Percentiles rank a stretch among this genome's conserved stretches.
phyloP scores from a whole-genome alignment of 2,797 vertebrate species.

The Iguana delicatissima region DNA sequence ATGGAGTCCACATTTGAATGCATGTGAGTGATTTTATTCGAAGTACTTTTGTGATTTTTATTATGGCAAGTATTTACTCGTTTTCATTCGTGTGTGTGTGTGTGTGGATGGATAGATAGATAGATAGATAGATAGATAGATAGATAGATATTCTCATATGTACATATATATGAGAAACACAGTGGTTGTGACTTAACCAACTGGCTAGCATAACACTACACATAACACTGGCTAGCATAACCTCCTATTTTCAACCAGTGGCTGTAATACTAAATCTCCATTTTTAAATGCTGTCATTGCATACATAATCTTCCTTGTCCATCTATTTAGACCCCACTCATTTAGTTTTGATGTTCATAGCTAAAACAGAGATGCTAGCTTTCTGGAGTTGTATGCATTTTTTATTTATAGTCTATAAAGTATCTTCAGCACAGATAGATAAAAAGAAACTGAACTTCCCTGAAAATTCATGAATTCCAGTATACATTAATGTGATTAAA shows the following conservation, averaged over 20 bases:
- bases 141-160: no score
- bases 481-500: constrained; percentile 36
- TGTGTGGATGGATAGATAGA: no score
- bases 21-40: no score
- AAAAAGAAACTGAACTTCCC: neutral
- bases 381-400: constrained; percentile 39
- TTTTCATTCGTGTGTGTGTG: no score
- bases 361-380: neutral
- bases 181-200: neutral
- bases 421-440: neutral
- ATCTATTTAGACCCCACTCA: neutral
- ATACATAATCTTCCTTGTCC: neutral
- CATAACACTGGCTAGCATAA: neutral
- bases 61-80: no score
- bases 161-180: no score
- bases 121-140: no score
- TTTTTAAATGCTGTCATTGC: neutral
- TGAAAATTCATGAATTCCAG: constrained; percentile 9
- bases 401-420: constrained; percentile 29
- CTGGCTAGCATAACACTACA: neutral
- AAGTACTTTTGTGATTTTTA: no score
- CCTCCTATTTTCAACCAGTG: neutral
- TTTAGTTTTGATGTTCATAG: constrained; percentile 59
- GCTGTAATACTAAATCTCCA: neutral
- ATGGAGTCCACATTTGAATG: no score